Evolutionary conservation across 2,797 vertebrate species (phyloP), one percentile per base, ranked within the genome.

Genomic region (Sarcophilus harrisii): DNA sequence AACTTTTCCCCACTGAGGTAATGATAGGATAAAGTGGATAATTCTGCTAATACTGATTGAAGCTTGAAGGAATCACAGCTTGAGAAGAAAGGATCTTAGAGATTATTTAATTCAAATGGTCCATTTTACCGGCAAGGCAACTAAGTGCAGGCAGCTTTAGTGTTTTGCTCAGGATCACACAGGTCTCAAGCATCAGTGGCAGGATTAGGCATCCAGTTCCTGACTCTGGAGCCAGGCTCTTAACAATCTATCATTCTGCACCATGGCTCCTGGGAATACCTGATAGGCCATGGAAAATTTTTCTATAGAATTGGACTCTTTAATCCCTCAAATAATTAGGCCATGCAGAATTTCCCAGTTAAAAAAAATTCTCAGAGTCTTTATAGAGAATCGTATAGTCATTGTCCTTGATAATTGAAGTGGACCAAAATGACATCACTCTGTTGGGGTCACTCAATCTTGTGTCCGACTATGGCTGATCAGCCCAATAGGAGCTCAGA

Each of bases 381-480:
- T 66, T 66, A n/a, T 73, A 38, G 18, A 21, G n/a, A 73, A 38
- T 38, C 9, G 32, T 73, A 5, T 73, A 73, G 32, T n/a, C 62
- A 66, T n/a, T 66, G 32, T 66, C 62, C 62, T 66, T 66, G 32
- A 32, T 66, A 66, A 66, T n/a, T 29, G 30, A n/a, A 66, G 62
- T 5, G 32, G 62, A n/a, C 62, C 62, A 66, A 66, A 66, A n/a
- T n/a, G 32, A 66, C 62, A 66, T 66, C 32, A n/a, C 4, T 62
- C 1, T 16, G 5, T 32, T 18, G n/a, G n/a, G 16, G 66, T 9
- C 66, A 9, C 18, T 38, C 0, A 8, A 2, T 1, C n/a, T 12
- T 21, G 16, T 73, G n/a, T 38, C 62, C 1, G 1, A 8, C 66
- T 38, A n/a, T 38, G 66, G n/a, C 32, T 73, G n/a, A 73, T 73